phyloP scores from a whole-genome alignment of 1,140 invertebrate genomes.

The Tribolium madens region DNA sequence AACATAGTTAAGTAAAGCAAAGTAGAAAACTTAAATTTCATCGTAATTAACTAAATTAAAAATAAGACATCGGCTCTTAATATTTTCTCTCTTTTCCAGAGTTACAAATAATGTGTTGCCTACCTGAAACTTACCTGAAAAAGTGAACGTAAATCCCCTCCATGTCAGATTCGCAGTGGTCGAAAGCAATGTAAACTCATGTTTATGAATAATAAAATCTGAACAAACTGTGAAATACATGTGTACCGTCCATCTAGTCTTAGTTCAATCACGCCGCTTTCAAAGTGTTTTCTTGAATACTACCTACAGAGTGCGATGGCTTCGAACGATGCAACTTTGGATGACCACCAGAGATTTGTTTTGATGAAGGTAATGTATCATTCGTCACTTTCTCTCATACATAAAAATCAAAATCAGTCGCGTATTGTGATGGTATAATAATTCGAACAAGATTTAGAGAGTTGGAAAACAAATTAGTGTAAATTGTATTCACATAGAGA shows the following conservation, averaged over 20 bases:
- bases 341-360: constrained; percentile 74
- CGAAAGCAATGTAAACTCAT: neutral
- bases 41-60: too few relatives aligned
- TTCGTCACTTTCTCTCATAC: constrained; percentile 2
- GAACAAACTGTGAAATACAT: neutral
- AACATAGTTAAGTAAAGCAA: too few relatives aligned
- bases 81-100: too few relatives aligned
- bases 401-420: neutral
- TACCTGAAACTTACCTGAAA: neutral
- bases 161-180: neutral
- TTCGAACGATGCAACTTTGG: constrained; percentile 51
- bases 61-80: too few relatives aligned
- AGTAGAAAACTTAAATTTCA: too few relatives aligned
- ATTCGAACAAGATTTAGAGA: too few relatives aligned
- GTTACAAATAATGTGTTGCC: neutral
- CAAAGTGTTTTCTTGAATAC: neutral
- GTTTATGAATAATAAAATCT: neutral
- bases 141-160: neutral
- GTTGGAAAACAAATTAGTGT: neutral
- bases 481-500: neutral
- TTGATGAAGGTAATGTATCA: constrained; percentile 73
- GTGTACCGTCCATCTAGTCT: neutral
- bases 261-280: neutral
- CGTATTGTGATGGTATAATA: too few relatives aligned
- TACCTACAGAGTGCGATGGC: constrained; percentile 1